Percentiles rank a stretch among this genome's conserved stretches.
Evolutionary conservation across 2,797 vertebrate genomes (phyloP).

Genomic region (Pipistrellus pipistrellus): DNA sequence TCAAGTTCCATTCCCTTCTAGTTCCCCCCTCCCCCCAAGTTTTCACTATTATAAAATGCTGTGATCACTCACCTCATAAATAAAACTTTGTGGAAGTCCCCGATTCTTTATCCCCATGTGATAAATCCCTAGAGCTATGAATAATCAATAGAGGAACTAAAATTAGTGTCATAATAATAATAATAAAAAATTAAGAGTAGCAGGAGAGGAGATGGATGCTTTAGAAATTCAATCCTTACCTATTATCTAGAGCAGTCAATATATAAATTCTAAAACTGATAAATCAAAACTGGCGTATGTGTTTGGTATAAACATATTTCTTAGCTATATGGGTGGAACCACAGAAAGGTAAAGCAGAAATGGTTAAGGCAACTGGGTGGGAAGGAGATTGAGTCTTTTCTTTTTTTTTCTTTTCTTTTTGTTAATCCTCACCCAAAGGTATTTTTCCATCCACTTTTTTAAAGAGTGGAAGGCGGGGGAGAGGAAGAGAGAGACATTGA

Average conservation of each 20-base stretch:
- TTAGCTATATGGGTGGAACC: neutral
- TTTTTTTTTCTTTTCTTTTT: no score
- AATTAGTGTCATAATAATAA: constrained; percentile 23
- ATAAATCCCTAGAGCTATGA: neutral
- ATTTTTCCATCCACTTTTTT: no score
- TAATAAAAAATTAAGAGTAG: neutral
- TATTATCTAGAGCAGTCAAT: neutral
- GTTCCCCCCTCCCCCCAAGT: neutral
- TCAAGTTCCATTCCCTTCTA: neutral
- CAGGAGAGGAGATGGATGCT: neutral
- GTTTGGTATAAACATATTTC: neutral
- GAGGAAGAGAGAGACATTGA: no score
- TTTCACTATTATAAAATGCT: constrained; percentile 27
- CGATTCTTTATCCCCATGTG: neutral
- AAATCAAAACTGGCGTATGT: constrained; percentile 3
- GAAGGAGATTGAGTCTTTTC: neutral
- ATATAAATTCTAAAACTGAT: neutral
- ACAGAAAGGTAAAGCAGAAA: constrained; percentile 28
- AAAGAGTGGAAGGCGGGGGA: no score
- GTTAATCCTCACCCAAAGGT: no score
- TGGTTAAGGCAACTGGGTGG: neutral
- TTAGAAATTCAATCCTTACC: constrained; percentile 27
- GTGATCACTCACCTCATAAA: neutral
- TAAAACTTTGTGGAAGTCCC: neutral
- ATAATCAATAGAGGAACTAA: neutral